Evolutionary conservation across 2,888 invertebrate species (phyloP), one percentile per base, ranked within the genome.

Genomic region (Cosmia trapezina): DNA sequence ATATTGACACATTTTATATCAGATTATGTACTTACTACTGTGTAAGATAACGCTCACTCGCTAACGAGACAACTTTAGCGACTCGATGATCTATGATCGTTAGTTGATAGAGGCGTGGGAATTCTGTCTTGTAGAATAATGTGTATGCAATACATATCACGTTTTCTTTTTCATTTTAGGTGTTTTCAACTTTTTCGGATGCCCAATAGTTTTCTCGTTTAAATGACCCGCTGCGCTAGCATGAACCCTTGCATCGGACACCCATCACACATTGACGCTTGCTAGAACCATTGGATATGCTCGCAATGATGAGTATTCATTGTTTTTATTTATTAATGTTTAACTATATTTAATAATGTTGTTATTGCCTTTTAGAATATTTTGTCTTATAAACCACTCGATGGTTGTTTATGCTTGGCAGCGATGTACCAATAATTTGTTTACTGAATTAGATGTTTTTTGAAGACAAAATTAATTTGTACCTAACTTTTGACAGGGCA

Each of bases 101-200:
- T 56, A 54, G 56, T 63, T 60, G 9, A 37, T 65, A 37, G 41
- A 88, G 91, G 91, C 91, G 89, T 85, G 89, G 87, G 88, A 89
- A 88, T 91, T 87, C 86, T 84, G 70, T 70, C 43, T 73, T 79
- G 61, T 74, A 80, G 75, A 81, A 78, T 85, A 86, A 76, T 87
- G 53, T 89, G 84, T 88, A 86, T 85, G 85, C 90, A 87, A 92
- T 94, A 93, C 93, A 95, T 95, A 95, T 95, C 95, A 95, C 94
- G 85, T 93, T 94, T 95, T 94, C 93, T 94, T 94, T 94, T 95
- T 95, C 94, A 94, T 96, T 96, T 96, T 96, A 96, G 96, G 96
- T 96, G 96, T 96, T 92, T 96, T 96, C 96, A 96, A 94, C 94
- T 96, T 96, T 96, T 96, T 96, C 92, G 96, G 96, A 91, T 96